phyloP scores from a whole-genome alignment of 2,797 vertebrate species.

The Setipinna tenuifilis region DNA sequence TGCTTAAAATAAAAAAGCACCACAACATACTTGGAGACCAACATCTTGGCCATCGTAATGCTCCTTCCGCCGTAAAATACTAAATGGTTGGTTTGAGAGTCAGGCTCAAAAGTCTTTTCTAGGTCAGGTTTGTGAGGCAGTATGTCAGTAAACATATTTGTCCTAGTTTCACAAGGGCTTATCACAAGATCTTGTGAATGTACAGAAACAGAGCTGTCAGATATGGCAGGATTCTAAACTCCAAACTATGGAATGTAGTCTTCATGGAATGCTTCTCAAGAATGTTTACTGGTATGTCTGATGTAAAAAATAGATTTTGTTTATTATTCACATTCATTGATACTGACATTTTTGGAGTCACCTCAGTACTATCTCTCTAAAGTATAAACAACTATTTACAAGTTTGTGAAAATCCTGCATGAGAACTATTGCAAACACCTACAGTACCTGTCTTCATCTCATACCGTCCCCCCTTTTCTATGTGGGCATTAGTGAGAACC shows the following conservation, averaged over 20 bases:
- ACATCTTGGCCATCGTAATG: slow-evolving; percentile 65
- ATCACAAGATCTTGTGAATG: slow-evolving; percentile 21
- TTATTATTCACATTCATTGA: slow-evolving; percentile 36
- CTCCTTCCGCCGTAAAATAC: slow-evolving; percentile 66
- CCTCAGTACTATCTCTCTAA: background rate
- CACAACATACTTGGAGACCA: slow-evolving; percentile 71
- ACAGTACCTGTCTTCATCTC: background rate
- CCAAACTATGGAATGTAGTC: slow-evolving; percentile 2
- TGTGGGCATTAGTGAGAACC: slow-evolving; percentile 15
- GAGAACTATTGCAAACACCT: background rate
- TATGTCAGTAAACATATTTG: slow-evolving; percentile 40
- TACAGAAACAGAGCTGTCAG: slow-evolving; percentile 1
- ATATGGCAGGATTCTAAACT: background rate
- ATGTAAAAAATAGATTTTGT: background rate
- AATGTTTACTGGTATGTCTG: background rate
- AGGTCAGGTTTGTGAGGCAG: slow-evolving; percentile 49
- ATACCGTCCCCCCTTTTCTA: slow-evolving; percentile 1
- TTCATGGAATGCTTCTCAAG: slow-evolving; percentile 7
- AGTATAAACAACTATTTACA: slow-evolving; percentile 19
- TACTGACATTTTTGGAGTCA: background rate
- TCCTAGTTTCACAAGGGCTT: background rate
- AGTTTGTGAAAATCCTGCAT: background rate
- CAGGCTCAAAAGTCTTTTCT: slow-evolving; percentile 61
- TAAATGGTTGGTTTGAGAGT: slow-evolving; percentile 60
- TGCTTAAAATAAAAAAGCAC: slow-evolving; percentile 75